These are phyloP conservation scores for Uropetala carovei DNA, from an alignment of 2,888 invertebrate genomes.

Conservation along the genomic window DNA sequence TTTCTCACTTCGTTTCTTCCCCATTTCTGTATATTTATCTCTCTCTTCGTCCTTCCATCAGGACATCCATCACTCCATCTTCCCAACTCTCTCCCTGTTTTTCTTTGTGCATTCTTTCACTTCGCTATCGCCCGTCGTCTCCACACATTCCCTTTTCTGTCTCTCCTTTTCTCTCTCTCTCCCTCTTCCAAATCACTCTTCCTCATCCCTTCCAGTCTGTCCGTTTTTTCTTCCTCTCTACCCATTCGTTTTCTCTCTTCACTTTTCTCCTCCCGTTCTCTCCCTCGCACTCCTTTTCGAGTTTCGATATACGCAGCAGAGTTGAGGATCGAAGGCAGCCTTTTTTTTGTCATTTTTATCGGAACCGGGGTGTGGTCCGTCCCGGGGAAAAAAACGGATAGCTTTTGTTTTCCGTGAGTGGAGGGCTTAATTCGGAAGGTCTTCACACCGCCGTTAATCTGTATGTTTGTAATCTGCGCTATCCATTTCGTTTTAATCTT, in stretches of 20 bases:
- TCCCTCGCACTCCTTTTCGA: not conserved
- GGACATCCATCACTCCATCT: not conserved
- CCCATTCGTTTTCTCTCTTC: not conserved
- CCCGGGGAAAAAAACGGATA: constrained; percentile 8
- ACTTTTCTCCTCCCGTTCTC: not conserved
- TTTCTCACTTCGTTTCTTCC: not conserved
- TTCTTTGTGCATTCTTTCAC: not conserved
- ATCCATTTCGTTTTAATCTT: not conserved
- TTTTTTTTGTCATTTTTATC: not conserved
- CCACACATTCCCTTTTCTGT: not conserved
- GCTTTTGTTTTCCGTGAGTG: not conserved
- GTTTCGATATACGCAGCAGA: not conserved
- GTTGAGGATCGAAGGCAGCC: not conserved
- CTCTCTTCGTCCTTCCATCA: not conserved
- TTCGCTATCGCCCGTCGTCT: not conserved
- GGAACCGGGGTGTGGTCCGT: not conserved
- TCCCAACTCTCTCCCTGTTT: not conserved
- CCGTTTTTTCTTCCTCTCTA: not conserved
- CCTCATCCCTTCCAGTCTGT: not conserved
- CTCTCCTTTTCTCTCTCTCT: not conserved
- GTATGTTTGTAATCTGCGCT: not conserved
- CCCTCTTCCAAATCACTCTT: not conserved
- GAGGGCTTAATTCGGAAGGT: constrained; percentile 24
- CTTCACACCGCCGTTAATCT: constrained; percentile 19
- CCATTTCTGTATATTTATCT: not conserved